Conservation (phyloP, 2,113 vertebrate genomes). For the Chlorocebus sabaeus region DNA sequence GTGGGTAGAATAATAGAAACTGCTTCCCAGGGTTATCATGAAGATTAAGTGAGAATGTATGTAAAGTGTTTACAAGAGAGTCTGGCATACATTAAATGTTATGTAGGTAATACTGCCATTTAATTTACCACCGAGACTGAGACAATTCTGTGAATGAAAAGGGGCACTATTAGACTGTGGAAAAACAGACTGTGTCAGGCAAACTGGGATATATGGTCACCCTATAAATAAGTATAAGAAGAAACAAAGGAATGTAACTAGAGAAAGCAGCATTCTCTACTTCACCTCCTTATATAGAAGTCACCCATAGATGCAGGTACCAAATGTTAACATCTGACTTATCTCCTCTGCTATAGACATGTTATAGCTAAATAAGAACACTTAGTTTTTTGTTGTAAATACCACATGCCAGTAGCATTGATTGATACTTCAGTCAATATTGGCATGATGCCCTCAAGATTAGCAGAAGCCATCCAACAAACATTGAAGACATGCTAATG, state of each 20-base stretch:
- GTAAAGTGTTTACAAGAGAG: neutral
- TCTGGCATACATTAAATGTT: neutral
- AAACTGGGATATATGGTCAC: neutral
- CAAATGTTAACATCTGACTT: neutral
- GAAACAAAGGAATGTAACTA: neutral
- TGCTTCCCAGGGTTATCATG: neutral
- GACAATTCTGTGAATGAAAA: neutral
- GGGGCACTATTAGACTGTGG: neutral
- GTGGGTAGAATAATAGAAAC: neutral
- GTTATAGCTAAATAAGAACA: neutral
- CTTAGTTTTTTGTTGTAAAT: neutral
- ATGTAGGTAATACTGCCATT: neutral
- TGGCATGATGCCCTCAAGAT: neutral
- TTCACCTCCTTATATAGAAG: neutral
- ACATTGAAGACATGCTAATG: neutral
- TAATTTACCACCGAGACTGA: neutral
- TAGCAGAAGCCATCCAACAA: neutral
- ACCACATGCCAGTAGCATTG: neutral
- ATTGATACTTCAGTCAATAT: neutral
- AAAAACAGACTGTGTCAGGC: neutral
- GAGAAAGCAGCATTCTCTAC: neutral
- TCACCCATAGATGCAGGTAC: neutral
- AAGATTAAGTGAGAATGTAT: neutral
- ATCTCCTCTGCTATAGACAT: neutral
- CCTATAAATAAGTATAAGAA: neutral